Evolutionary conservation across 1,140 invertebrate genomes (phyloP).

Genomic region (Plodia interpunctella): DNA sequence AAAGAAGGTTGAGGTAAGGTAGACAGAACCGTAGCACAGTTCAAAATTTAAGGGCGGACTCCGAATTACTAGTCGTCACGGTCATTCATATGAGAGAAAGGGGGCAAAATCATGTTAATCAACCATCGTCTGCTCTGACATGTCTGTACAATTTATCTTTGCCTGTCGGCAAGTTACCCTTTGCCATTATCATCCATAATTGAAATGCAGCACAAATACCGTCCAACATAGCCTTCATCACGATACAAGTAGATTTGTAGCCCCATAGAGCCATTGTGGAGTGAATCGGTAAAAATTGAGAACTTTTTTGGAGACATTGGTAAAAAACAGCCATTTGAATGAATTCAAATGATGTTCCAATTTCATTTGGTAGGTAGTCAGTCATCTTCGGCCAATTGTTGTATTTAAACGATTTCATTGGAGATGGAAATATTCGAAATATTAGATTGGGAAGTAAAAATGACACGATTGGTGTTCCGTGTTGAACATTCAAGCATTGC

Average conservation of each 20-base stretch:
- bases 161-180: conserved; percentile 33
- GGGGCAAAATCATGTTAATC: no score
- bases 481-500: no score
- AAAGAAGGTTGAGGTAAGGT: no score
- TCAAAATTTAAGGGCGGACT: no score
- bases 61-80: no score
- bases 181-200: conserved; percentile 53
- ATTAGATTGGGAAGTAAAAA: not conserved
- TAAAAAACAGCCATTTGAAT: conserved; percentile 44
- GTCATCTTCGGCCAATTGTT: conserved; percentile 8
- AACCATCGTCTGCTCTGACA: not conserved
- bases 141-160: conserved; percentile 25
- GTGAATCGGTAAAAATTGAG: conserved; percentile 46
- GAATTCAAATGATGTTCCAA: conserved; percentile 49
- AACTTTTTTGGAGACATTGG: no score
- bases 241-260: conserved; percentile 31
- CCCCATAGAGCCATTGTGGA: conserved; percentile 47
- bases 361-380: conserved; percentile 17
- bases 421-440: no score
- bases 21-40: no score
- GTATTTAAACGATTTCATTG: conserved; percentile 15
- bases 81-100: no score
- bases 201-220: conserved; percentile 48
- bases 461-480: not conserved
- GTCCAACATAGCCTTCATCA: conserved; percentile 50